Conservation (phyloP, 2,888 invertebrate genomes). For the Drosophila parthenogenetica region DNA sequence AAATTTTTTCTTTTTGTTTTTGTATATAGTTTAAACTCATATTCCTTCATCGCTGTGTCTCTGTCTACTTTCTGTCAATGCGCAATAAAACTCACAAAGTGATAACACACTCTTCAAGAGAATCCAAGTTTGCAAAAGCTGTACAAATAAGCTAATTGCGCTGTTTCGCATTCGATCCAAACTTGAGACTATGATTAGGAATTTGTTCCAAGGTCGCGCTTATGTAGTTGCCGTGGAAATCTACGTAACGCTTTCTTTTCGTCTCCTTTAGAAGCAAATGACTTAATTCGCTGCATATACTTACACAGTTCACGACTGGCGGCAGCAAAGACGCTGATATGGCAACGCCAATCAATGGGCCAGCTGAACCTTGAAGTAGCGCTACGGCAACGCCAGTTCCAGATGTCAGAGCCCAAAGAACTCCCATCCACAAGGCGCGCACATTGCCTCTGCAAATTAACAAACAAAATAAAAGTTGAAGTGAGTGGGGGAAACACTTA, state of each 20-base stretch:
- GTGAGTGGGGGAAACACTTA: slow-evolving; percentile 22
- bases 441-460: slow-evolving; percentile 88
- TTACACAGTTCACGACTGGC: slow-evolving; percentile 94
- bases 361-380: slow-evolving; percentile 93
- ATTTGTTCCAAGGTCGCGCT: slow-evolving; percentile 4
- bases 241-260: slow-evolving; percentile 1
- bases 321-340: slow-evolving; percentile 94
- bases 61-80: no score
- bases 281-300: slow-evolving; percentile 72
- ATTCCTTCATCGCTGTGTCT: no score
- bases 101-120: background rate
- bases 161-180: background rate
- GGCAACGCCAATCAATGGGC: slow-evolving; percentile 94
- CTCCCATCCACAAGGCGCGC: slow-evolving; percentile 91
- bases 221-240: slow-evolving; percentile 20
- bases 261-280: slow-evolving; percentile 2
- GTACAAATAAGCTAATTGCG: slow-evolving; percentile 1
- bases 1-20: background rate
- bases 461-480: slow-evolving; percentile 31
- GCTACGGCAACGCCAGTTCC: slow-evolving; percentile 94
- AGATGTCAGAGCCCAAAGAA: slow-evolving; percentile 90
- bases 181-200: background rate
- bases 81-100: background rate
- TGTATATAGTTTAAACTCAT: no score
- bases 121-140: background rate